These are phyloP conservation scores for Rhinoraja longicauda DNA, from an alignment of 2,797 vertebrate genomes.

Conservation along the genomic window DNA sequence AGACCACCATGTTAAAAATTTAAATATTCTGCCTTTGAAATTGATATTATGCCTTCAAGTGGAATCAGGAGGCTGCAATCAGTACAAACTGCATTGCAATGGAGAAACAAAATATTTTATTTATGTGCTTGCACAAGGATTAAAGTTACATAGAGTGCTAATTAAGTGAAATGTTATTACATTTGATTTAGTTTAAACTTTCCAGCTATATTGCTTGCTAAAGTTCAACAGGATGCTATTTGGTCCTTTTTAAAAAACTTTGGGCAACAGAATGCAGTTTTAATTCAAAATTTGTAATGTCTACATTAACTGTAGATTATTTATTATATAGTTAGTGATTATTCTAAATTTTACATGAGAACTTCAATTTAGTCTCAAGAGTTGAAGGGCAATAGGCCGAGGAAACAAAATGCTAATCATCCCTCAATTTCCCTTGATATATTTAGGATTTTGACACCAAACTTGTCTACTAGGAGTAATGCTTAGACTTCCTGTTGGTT, in stretches of 20 bases:
- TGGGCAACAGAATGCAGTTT: background rate
- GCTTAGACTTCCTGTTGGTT: background rate
- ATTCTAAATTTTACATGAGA: background rate
- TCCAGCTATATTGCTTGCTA: background rate
- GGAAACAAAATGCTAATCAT: background rate
- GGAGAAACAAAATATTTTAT: constrained; percentile 20
- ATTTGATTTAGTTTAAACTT: background rate
- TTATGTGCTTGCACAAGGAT: background rate
- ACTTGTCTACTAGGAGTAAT: background rate
- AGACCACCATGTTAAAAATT: background rate
- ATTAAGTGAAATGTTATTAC: background rate
- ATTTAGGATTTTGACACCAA: background rate
- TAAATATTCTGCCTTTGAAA: constrained; percentile 34
- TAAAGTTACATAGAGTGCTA: background rate
- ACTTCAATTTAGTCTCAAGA: background rate
- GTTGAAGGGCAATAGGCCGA: background rate
- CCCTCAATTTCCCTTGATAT: background rate
- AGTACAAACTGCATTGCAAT: background rate
- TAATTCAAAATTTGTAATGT: background rate
- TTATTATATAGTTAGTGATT: background rate
- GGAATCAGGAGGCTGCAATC: background rate
- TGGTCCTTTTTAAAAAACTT: background rate
- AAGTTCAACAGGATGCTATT: background rate
- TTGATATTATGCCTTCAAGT: constrained; percentile 26
- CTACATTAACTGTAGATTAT: background rate